Evolutionary conservation across 2,113 vertebrate species (phyloP).

Genomic region (Hippoglossus stenolepis): DNA sequence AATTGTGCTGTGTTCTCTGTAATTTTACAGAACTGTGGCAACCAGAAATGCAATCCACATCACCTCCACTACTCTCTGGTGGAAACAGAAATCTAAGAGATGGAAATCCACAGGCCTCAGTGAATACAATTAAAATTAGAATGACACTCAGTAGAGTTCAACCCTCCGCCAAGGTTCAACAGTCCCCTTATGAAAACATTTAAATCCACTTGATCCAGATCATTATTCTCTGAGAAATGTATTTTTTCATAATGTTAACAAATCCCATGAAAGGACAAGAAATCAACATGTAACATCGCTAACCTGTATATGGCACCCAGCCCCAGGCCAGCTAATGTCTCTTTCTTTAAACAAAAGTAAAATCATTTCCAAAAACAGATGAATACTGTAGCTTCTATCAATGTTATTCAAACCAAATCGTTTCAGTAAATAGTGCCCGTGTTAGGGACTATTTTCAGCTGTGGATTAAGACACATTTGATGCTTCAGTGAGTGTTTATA

Average conservation of each 20-base stretch:
- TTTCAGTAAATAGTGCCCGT: too few relatives aligned
- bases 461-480: not conserved
- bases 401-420: too few relatives aligned
- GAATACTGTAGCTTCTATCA: too few relatives aligned
- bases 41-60: not conserved
- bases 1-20: not conserved
- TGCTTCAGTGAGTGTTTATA: not conserved
- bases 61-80: not conserved
- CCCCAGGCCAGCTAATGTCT: too few relatives aligned
- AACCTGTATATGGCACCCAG: not conserved
- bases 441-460: not conserved
- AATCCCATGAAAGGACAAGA: not conserved
- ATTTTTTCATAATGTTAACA: constrained; percentile 2
- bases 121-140: not conserved
- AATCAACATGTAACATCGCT: not conserved
- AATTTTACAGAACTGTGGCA: not conserved
- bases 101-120: not conserved
- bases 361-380: not conserved
- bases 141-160: too few relatives aligned
- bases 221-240: too few relatives aligned
- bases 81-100: not conserved
- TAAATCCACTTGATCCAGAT: too few relatives aligned
- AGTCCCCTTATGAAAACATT: too few relatives aligned
- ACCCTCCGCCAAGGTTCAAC: too few relatives aligned
- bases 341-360: too few relatives aligned